These are phyloP conservation scores for Anoura caudifer DNA, from an alignment of 2,113 vertebrate genomes.

Conservation along the genomic window DNA sequence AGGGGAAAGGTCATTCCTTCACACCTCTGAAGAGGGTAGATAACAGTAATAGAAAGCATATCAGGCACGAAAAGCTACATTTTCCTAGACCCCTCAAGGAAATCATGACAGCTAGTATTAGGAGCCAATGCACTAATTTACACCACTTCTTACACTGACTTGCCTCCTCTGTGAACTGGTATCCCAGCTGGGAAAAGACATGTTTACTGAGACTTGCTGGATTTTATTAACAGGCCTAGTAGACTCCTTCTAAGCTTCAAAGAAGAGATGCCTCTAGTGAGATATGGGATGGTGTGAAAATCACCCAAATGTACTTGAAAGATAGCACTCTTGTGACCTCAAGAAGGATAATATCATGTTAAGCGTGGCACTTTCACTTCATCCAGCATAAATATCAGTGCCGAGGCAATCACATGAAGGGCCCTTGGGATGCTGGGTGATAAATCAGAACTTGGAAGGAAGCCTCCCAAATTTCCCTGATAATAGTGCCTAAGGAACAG, in stretches of 20 bases:
- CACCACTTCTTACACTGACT: constrained; percentile 19
- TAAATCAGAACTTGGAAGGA: constrained; percentile 67
- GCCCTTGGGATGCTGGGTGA: constrained; percentile 61
- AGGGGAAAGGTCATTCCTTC: constrained; percentile 63
- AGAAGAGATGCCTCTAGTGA: constrained; percentile 26
- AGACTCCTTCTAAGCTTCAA: constrained; percentile 42
- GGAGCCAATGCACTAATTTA: constrained; percentile 49
- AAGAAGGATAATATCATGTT: constrained; percentile 51
- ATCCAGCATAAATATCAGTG: constrained; percentile 55
- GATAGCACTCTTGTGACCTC: constrained; percentile 56
- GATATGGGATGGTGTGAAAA: constrained; percentile 36
- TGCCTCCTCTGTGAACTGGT: constrained; percentile 37
- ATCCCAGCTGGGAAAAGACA: constrained; percentile 59
- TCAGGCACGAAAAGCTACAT: constrained; percentile 51
- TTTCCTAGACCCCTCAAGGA: constrained; percentile 63
- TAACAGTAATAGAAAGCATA: constrained; percentile 53
- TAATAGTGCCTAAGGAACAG: constrained; percentile 41
- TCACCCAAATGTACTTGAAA: constrained; percentile 64
- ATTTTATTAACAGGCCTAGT: constrained; percentile 54
- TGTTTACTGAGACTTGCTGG: constrained; percentile 45
- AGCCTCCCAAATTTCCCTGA: constrained; percentile 64
- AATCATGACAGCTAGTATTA: constrained; percentile 31
- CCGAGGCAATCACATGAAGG: constrained; percentile 67
- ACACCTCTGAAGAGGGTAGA: constrained; percentile 52
- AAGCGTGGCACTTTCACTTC: constrained; percentile 55